Base-by-base conservation (phyloP, 2,888 invertebrate genomes). In the Drymonia ruficornis region DNA sequence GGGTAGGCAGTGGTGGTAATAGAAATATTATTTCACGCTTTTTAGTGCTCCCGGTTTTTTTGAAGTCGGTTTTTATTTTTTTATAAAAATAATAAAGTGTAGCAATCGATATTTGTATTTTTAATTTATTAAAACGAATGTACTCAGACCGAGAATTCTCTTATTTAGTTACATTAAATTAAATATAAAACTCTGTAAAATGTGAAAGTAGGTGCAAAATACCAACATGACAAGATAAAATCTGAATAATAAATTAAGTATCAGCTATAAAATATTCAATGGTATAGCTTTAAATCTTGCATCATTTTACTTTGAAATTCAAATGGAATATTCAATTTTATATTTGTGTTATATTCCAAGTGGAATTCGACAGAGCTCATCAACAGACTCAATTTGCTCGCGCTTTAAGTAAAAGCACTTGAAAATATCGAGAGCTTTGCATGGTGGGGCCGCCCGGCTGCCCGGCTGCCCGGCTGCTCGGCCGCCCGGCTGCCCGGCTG, bases 401-500 rank as follows among this genome's bases (percentile, higher is more conserved):
- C 28, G 38, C 49, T 53, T 5, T 48, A 45, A 56, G 49, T 56
- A 50, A 53, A 45, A 59, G 51, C 57, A 40, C 44, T 61, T 46
- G 38, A 56, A 55, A 50, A 46, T 54, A 50, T 59, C 19, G 49
- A 40, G 16, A 49, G 36, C 38, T 54, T 46, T n/a, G n/a, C n/a
- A n/a, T n/a, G n/a, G n/a, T n/a, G n/a, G n/a, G n/a, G n/a, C n/a
- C n/a, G n/a, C n/a, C n/a, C n/a, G 23, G 23, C 23, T 23, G n/a
- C 12, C 18, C 8, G 19, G 38, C 43, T 31, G 29, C 34, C 8
- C 15, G 16, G 8, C 23, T 23, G n/a, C 12, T 15, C 8, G 19
- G 38, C 43, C 31, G 29, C 34, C 8, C 15, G 23, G 23, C 23
- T 23, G n/a, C 12, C 18, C 8, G 19, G 38, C 43, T 31, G 29